Evolutionary conservation across 2,113 vertebrate genomes (phyloP), one percentile per base, ranked within the genome.

Genomic region (Notarius lentiginosus): DNA sequence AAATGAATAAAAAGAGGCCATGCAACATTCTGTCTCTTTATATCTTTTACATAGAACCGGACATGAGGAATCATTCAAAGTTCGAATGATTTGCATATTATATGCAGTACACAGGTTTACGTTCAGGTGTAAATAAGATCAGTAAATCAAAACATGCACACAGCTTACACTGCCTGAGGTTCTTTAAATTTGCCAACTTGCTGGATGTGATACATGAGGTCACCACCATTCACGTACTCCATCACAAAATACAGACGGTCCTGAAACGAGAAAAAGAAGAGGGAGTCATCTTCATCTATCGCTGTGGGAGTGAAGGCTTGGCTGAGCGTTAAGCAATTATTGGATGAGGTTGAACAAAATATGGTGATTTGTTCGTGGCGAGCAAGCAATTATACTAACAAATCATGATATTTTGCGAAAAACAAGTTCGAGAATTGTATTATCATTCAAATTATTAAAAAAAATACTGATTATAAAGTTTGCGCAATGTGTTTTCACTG

Each of bases 201-300:
- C 92, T 99, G 98, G 79, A 99, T 99, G 93, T 99, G 98, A 85
- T 98, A 99, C 98, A 99, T 99, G 90, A 99, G 96, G 88, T 99
- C 98, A 34, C 98, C 98, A 0, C 98, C 98, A 0, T 96, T 99
- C 89, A 99, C 97, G 5, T 98, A 99, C 58, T 99, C 98, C 98
- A 99, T 99, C 88, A 99, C 98, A 82, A 99, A 99, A 93, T 98
- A 99, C 70, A 99, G 95, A 9, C 98, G 97, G 87, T 99, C 98
- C 98, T 99, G 88, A 4, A 66, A 51, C 90, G 88, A 89, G 66
- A 75, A 56, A 60, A n/a, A 30, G 56, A 68, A 10, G 58, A 11
- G 18, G 17, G 49, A 72, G 55, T 34, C 17, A 41, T 76, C 73
- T 76, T 53, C 72, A 49, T 51, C 5, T 14, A 12, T 72, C 7